Percentiles rank a stretch among this genome's conserved stretches.
These are phyloP conservation scores for Nomada hirtipes DNA, from an alignment of 2,888 invertebrate genomes.

Conservation along the genomic window DNA sequence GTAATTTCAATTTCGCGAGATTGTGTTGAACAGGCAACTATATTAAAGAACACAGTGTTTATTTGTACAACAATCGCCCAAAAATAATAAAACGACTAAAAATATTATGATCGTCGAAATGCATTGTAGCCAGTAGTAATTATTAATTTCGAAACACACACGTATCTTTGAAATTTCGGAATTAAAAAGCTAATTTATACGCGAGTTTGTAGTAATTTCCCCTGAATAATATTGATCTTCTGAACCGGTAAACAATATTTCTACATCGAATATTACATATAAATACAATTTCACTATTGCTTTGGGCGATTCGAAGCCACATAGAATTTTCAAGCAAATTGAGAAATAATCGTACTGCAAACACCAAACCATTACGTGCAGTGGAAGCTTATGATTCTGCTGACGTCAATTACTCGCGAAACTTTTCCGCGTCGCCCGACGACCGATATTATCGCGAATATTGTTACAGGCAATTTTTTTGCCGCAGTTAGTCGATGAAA, in stretches of 20 bases:
- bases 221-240: not conserved
- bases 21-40: not conserved
- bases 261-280: not conserved
- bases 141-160: not conserved
- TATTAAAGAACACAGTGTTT: too few species aligned
- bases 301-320: not conserved
- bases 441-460: constrained; percentile 64
- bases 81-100: too few species aligned
- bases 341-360: constrained; percentile 13
- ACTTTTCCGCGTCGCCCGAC: constrained; percentile 38
- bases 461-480: constrained; percentile 59
- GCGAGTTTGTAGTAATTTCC: too few species aligned
- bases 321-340: constrained; percentile 9
- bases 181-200: not conserved
- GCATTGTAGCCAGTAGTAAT: not conserved
- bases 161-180: too few species aligned
- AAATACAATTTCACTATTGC: not conserved
- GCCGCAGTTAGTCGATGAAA: constrained; percentile 38
- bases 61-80: too few species aligned
- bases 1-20: too few species aligned
- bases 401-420: constrained; percentile 45
- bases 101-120: too few species aligned
- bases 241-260: not conserved
- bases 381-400: constrained; percentile 6
- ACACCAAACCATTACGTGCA: constrained; percentile 37